Evolutionary conservation across 2,888 invertebrate genomes (phyloP), one percentile per base, ranked within the genome.

Genomic region (Julus scanicus): DNA sequence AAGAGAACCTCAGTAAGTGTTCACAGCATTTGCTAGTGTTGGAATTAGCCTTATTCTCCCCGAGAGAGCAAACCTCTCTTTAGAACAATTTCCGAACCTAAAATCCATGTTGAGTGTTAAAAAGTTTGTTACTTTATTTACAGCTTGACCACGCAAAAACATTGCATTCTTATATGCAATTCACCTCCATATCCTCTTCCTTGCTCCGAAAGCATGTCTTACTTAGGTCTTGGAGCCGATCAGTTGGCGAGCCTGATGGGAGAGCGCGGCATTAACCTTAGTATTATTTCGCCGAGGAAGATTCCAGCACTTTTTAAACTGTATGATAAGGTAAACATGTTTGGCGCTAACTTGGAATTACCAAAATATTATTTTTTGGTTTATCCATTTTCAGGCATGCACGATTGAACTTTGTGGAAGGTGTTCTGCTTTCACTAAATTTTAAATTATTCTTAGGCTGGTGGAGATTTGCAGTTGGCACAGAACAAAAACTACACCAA

Each of bases 401-500:
- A 71, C 0, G 71, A 2, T n/a, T n/a, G 71, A 29, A 6, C n/a
- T 71, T 4, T 13, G 13, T 4, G 4, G 84, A 39, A 84, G 15
- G 2, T 84, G 15, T 29, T 37, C 37, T 29, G 17, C 20, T 39
- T 84, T 13, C 57, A 57, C 5, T n/a, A 20, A 29, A 40, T 37
- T 17, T 48, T 86, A 20, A 17, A 57, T 71, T 83, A 83, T 86
- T 88, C 89, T 15, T 87, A 90, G 90, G 96, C 97, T 2, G 97
- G 97, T 11, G 97, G 97, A 0, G 97, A 97, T 92, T 93, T 96
- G 87, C 94, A 94, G 86, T 94, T 95, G 0, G 95, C 96, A 0
- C 95, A 95, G 90, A 95, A 95, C 17, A 96, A 98, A 92, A 98
- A 98, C 92, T 98, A 97, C 92, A 97, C 98, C 0, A 96, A 97